Evolutionary conservation across 53 echinoderm and acorn worm species (phyloP).

Genomic region (Echinarachnius parma): DNA sequence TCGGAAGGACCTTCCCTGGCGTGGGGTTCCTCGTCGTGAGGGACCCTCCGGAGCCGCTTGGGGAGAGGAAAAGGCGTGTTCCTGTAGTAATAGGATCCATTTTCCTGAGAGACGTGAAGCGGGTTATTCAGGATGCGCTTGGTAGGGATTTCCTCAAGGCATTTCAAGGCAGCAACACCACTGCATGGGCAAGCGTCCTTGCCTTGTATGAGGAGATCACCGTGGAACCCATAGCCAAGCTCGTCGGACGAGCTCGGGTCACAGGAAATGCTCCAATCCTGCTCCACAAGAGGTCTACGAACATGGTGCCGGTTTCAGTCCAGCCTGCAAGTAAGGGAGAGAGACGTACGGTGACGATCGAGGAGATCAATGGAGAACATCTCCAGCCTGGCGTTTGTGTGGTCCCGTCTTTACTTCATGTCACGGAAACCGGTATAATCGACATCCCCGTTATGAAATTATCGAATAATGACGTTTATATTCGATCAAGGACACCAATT

Average conservation of each 20-base stretch:
- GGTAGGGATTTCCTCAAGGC: neutral
- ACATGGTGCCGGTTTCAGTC: neutral
- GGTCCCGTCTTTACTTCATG: conserved; percentile 6
- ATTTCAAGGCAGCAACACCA: neutral
- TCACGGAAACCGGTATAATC: neutral
- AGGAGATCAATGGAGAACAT: conserved; percentile 45
- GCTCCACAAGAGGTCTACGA: neutral
- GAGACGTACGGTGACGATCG: conserved; percentile 3
- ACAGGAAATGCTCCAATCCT: neutral
- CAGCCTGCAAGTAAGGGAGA: conserved; percentile 13
- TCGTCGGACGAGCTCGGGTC: neutral
- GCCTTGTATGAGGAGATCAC: conserved; percentile 45
- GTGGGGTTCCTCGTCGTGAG: conserved; percentile 71
- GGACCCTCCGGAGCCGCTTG: conserved; percentile 43
- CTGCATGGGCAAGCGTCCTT: conserved; percentile 40
- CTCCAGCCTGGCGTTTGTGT: conserved; percentile 20
- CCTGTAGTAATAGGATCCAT: conserved; percentile 71
- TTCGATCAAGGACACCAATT: conserved; percentile 18
- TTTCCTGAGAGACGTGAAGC: conserved; percentile 52
- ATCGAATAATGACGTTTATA: conserved; percentile 22
- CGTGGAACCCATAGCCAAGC: neutral
- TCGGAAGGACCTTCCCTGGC: conserved; percentile 41
- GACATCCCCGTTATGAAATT: conserved; percentile 15
- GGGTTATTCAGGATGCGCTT: conserved; percentile 1
- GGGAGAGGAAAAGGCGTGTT: conserved; percentile 40